Evolutionary conservation across 2,797 vertebrate species (phyloP), one percentile per base, ranked within the genome.

Genomic region (Sarcophilus harrisii): DNA sequence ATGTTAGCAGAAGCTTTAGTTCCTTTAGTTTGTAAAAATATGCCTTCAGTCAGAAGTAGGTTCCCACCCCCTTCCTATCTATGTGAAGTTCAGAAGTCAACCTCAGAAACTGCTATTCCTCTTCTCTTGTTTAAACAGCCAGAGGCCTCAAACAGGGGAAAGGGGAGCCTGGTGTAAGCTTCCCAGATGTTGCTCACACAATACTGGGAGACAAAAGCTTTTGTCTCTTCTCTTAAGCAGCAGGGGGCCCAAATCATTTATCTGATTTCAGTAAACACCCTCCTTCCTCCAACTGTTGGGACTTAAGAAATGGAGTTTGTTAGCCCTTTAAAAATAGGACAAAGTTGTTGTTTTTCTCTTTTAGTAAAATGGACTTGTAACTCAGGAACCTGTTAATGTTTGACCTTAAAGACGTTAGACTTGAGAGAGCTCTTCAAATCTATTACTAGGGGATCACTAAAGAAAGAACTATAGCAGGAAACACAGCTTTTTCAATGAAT

Each of bases 101-200:
- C 60, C n/a, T 59, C 57, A 52, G 62, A 92, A 96, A 93, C 45
- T 24, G 54, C 18, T 62, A 90, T 94, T 95, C 30, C 58, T 59
- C 73, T 93, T 28, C 57, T 94, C 93, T 29, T 96, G 1, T 94
- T 93, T 91, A 94, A 96, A 94, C 10, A 24, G 32, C 97, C 92
- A 92, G 96, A 96, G 97, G 97, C 96, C 97, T 97, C 90, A 1
- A 21, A 90, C 57, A 92, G 87, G 92, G 94, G 93, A 89, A 54
- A 49, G 90, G 91, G 90, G 66, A 32, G 0, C 1, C 55, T 92
- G 94, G 94, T 95, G 95, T 92, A 91, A 95, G 97, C 93, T 93
- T 93, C 93, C 94, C 98, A 98, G 98, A 97, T 97, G 97, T 90
- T 97, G 93, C 94, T 94, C 94, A 95, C 45, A 0, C 97, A 93